Percentiles rank a stretch among this genome's conserved stretches.
phyloP scores from a whole-genome alignment of 2,888 invertebrate genomes.

The Callosobruchus maculatus region DNA sequence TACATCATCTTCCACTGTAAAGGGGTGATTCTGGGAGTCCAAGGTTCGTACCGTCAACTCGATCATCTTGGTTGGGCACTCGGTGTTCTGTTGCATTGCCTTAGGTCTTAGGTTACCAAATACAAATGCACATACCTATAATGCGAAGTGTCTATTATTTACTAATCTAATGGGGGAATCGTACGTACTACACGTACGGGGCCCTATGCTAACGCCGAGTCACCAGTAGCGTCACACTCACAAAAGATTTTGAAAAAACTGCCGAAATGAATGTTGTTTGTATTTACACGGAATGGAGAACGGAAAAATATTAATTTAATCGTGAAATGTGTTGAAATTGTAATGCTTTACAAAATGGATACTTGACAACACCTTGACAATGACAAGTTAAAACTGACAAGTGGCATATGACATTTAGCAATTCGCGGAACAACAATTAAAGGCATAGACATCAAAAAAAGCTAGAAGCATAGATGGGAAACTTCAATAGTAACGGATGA shows the following conservation, averaged over 20 bases:
- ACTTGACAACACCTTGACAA: neutral
- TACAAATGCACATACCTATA: neutral
- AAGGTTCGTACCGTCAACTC: constrained; percentile 85
- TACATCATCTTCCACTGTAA: constrained; percentile 81
- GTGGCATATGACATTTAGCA: neutral
- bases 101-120: neutral
- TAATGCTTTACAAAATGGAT: neutral
- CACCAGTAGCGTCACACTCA: neutral
- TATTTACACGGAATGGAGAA: neutral
- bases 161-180: neutral
- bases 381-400: neutral
- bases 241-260: neutral
- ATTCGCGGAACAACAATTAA: too few species aligned
- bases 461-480: too few species aligned
- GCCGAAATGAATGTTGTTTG: neutral
- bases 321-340: neutral
- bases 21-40: constrained; percentile 81
- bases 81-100: neutral
- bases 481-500: too few species aligned
- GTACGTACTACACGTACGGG: neutral
- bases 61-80: constrained; percentile 56
- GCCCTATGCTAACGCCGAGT: neutral
- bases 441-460: too few species aligned
- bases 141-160: neutral
- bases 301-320: neutral